These are phyloP conservation scores for Toxonevra muliebris DNA, from an alignment of 2,888 invertebrate species.

Conservation along the genomic window DNA sequence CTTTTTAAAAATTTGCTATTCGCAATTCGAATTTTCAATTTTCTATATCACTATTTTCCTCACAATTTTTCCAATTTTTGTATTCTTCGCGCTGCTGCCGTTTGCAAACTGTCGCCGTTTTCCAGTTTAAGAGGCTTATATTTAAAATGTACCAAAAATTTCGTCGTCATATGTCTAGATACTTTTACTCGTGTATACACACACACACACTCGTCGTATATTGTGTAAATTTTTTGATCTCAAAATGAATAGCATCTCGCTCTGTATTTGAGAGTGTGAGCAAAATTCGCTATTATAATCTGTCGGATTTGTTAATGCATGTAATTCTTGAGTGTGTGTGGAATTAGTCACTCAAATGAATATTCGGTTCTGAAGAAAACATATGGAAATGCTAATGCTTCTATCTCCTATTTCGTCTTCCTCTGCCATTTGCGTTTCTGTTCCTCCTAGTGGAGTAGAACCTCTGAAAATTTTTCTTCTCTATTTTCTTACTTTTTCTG, in stretches of 20 bases:
- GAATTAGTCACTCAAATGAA: background rate
- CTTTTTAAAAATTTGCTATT: constrained; percentile 11
- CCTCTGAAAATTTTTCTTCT: no score
- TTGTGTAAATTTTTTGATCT: constrained; percentile 26
- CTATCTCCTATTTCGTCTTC: background rate
- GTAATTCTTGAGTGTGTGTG: background rate
- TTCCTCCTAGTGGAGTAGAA: no score
- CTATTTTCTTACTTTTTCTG: no score
- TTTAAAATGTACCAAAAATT: constrained; percentile 47
- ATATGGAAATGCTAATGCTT: no score
- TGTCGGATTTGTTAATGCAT: background rate
- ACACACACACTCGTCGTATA: background rate
- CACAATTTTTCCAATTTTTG: constrained; percentile 26
- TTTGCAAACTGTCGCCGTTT: constrained; percentile 61
- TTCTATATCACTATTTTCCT: background rate
- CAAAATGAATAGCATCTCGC: constrained; percentile 26
- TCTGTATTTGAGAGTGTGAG: constrained; percentile 9
- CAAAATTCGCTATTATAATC: constrained; percentile 9
- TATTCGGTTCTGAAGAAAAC: background rate
- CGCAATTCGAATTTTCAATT: background rate
- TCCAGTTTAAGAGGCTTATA: constrained; percentile 62
- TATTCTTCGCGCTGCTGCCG: constrained; percentile 52
- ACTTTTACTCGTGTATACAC: background rate
- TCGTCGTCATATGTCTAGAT: constrained; percentile 16
- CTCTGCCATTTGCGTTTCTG: background rate